Evolutionary conservation across 2,888 invertebrate species (phyloP), one percentile per base, ranked within the genome.

Genomic region (Apodemia mormo): DNA sequence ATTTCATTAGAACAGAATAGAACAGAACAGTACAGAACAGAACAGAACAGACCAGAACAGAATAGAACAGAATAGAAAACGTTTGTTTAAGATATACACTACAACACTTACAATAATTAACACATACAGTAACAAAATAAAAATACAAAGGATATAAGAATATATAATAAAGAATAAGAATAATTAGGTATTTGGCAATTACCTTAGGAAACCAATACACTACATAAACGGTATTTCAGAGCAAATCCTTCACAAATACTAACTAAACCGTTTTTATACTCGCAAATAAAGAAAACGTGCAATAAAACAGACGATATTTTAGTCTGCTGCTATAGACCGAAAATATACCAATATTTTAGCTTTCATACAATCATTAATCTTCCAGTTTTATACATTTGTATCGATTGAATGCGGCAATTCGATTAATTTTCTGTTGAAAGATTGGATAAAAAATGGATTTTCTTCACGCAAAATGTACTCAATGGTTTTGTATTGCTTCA

Each of bases 331-430:
- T 54, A 30, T 64, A 22, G 33, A 54, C 65, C 29, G 12, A 8
- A 45, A 65, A 49, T 37, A 30, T 56, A 5, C 14, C 64, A 67
- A 71, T 69, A 54, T 69, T 61, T 68, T 43, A 70, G 49, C 61
- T 65, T 71, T 66, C 40, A 40, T 67, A 54, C 69, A 71, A 54
- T 66, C 68, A 73, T 71, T 66, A 73, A 71, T 73, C 70, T 68
- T 7, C 29, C 68, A 45, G 30, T 54, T 56, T 52, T 22, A 68
- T 73, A 67, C 61, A 71, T 68, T 58, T 54, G 66, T 30, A 68
- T 68, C 71, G 66, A 71, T 71, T 71, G 68, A 71, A 68, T 66
- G 54, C 68, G 65, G 56, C 69, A 68, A 71, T 71, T 49, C 65
- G 65, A 58, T 66, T 69, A 66, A 67, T 68, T 65, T 65, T 33